These are phyloP conservation scores for Prosopocoilus inquinatus DNA, from an alignment of 2,888 invertebrate genomes.

Conservation along the genomic window DNA sequence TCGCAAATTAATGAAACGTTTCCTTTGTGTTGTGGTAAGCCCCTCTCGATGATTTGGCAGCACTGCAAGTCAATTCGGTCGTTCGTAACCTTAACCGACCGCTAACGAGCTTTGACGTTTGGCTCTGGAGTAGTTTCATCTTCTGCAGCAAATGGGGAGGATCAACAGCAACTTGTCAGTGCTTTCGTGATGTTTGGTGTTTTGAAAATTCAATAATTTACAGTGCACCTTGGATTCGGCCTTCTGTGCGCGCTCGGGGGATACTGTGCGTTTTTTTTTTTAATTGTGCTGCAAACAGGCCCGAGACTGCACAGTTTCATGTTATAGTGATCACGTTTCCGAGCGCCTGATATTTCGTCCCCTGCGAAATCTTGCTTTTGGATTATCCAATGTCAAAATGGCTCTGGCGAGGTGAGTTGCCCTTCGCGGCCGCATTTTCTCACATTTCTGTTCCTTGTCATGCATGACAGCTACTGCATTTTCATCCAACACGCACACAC, in stretches of 20 bases:
- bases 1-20: too few species aligned
- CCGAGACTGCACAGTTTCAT: neutral
- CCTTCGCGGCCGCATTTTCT: neutral
- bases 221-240: too few species aligned
- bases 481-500: neutral
- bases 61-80: neutral
- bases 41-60: slow-evolving; percentile 1
- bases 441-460: neutral
- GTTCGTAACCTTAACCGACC: slow-evolving; percentile 21
- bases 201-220: slow-evolving; percentile 6
- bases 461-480: slow-evolving; percentile 1
- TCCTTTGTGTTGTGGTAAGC: too few species aligned
- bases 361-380: slow-evolving; percentile 48
- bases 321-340: neutral
- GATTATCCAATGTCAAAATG: slow-evolving; percentile 66
- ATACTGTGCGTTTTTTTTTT: too few species aligned
- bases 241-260: too few species aligned
- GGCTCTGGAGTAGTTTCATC: slow-evolving; percentile 16
- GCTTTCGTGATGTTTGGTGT: slow-evolving; percentile 20
- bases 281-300: too few species aligned
- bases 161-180: slow-evolving; percentile 13
- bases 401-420: slow-evolving; percentile 63
- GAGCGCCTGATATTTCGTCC: slow-evolving; percentile 5
- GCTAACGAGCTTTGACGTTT: slow-evolving; percentile 22
- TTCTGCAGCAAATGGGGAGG: slow-evolving; percentile 21